Base-by-base conservation (phyloP, 2,797 vertebrate genomes). In the Lophius americanus region DNA sequence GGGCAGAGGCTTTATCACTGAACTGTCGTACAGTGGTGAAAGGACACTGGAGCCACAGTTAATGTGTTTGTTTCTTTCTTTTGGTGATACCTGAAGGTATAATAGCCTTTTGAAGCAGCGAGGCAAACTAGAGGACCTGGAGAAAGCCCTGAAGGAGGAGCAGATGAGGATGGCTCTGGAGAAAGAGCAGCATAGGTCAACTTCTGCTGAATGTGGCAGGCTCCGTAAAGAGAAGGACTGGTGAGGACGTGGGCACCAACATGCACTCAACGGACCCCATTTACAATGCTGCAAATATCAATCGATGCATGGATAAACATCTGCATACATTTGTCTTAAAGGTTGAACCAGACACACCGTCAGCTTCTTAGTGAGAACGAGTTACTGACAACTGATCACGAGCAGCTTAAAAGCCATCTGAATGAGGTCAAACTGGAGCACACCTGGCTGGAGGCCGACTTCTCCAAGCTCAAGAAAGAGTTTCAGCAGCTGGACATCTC, bases 401-500 rank as follows among this genome's bases (percentile, higher is more conserved):
- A 97, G 87, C 91, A 94, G 91, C 94, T 97, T 7, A 98, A 98
- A 93, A 95, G 93, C 3, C 91, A 93, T 51, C 14, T 97, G 84
- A 98, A 98, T 73, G 95, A 86, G 81, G 94, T 93, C 73, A 96
- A 95, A 83, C 91, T 98, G 73, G 95, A 97, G 64, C 95, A 96
- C 89, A 96, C 96, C 39, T 92, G 95, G 73, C 88, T 96, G 88
- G 95, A 96, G 91, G 95, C 95, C 0, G 95, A 97, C 75, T 97
- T 96, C 84, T 96, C 95, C 68, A 96, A 95, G 80, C 93, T 98
- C n/a, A 96, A 94, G 75, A 96, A 97, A 56, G 95, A 96, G 23
- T 96, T 95, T 60, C 96, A 98, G 72, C 95, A 97, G 64, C 85
- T 98, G 82, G 96, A 98, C 81, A 98, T 98, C 79, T 93, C 94